Conservation (phyloP, 2,797 vertebrate genomes). For the Balearica regulorum region DNA sequence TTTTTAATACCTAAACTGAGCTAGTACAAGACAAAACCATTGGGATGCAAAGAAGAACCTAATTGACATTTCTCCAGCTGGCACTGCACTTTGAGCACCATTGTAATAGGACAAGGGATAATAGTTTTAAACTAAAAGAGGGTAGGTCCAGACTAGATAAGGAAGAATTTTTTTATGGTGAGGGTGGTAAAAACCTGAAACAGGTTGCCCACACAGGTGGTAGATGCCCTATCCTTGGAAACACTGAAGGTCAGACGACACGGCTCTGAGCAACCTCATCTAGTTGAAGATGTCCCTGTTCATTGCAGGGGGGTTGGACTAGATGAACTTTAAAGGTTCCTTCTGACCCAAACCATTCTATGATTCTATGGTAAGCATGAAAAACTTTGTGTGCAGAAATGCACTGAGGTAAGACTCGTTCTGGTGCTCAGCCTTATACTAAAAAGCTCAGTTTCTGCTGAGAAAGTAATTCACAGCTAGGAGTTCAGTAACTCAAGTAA, state of each 20-base stretch:
- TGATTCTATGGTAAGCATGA: neutral
- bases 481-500: neutral
- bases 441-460: neutral
- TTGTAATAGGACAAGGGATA: rapidly evolving
- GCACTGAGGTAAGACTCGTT: neutral
- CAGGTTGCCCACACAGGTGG: neutral
- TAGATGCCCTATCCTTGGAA: neutral
- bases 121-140: neutral
- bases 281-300: neutral
- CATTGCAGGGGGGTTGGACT: neutral
- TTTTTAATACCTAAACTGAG: neutral
- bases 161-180: neutral
- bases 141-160: neutral
- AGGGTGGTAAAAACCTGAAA: neutral
- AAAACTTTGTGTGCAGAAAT: neutral
- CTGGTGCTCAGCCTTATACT: neutral
- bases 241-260: rapidly evolving
- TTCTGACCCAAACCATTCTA: neutral
- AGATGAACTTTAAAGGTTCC: neutral
- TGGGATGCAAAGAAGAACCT: neutral
- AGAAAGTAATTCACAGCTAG: neutral
- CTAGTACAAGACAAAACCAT: neutral
- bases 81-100: neutral
- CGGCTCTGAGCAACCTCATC: neutral
- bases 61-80: neutral